Evolutionary conservation across 2,797 vertebrate genomes (phyloP), one percentile per base, ranked within the genome.

Genomic region (Sebastes diaconus): DNA sequence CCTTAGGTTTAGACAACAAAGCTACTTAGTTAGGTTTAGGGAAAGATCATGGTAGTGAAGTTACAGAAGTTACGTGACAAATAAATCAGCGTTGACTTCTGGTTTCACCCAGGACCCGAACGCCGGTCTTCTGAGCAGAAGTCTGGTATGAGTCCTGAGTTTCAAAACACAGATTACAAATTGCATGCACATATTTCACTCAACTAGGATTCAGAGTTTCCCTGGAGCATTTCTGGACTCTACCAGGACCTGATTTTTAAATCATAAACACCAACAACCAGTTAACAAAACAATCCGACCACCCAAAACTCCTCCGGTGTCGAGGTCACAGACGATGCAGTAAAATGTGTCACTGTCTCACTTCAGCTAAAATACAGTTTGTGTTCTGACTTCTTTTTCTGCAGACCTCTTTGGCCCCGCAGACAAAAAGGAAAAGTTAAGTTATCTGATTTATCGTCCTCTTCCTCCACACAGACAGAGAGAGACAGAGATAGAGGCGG

Each of bases 361-460:
- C 29, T 72, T 71, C 66, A 68, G 63, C 32, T 18, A 61, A 27
- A 83, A 72, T 50, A 75, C 80, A 13, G 9, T 75, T 77, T 76
- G 72, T 57, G 29, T 46, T 67, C 27, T 58, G 14, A 8, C 61
- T 79, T 58, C 8, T 59, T 71, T 71, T 30, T 64, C 58, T 32
- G 36, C 60, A 75, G 66, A 73, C 30, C 55, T 69, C 73, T 72
- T 42, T 79, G 74, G n/a, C 69, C 81, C 52, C 1, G 52, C 30
- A 57, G 68, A 69, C 68, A 69, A 79, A 79, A 75, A 54, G 36
- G 50, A 64, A 68, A 72, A 74, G 69, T 69, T 25, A 63, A 73
- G 52, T 78, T 72, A 72, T 79, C 86, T 81, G 86, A 87, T 85
- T 79, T 76, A 89, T 88, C 4, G 7, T 75, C 29, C 30, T 73